Base-by-base conservation (phyloP, 2,888 invertebrate genomes). In the Cataglyphis albicans region DNA sequence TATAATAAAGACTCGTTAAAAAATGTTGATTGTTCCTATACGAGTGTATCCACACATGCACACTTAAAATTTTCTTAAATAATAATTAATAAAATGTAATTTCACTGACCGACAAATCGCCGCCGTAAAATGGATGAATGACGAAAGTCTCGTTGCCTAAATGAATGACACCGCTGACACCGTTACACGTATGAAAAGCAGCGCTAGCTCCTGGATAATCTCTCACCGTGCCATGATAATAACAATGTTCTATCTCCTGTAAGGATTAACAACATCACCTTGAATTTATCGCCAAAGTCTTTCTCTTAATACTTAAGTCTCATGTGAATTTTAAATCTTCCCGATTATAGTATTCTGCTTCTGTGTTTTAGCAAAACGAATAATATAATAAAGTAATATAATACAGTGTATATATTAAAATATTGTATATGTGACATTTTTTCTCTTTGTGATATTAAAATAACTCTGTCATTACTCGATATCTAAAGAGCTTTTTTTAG, bases 61-160 rank as follows among this genome's bases (percentile, higher is more conserved):
- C 29, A 38, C 12, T 2, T 9, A 38, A 41, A 9, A 70, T 18
- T 63, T 78, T 10, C 29, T 10, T 29, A 2, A n/a, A n/a, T 29
- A 59, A 61, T 21, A 25, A 48, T 12, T 52, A 52, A 41, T n/a
- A 78, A 80, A 52, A 83, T 61, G 61, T 18, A 68, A 35, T 78
- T 70, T 59, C 95, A 97, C 98, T 97, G 97, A 98, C 98, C 97
- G 98, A 98, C 93, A 98, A 96, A 95, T 99, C 99, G 85, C 98
- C 99, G 91, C 99, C 99, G 95, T 98, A 98, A 96, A 99, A 98
- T 82, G 99, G 99, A 95, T 99, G 99, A 91, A 99, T 98, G 93
- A 99, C 98, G 95, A 98, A 99, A 75, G 99, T 99, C 95, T 99
- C 99, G 96, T 99, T 99, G 94, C 98, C 98, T 93, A 99, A 97